Base-by-base conservation (phyloP, 2,113 vertebrate species). In the Centrocercus urophasianus region DNA sequence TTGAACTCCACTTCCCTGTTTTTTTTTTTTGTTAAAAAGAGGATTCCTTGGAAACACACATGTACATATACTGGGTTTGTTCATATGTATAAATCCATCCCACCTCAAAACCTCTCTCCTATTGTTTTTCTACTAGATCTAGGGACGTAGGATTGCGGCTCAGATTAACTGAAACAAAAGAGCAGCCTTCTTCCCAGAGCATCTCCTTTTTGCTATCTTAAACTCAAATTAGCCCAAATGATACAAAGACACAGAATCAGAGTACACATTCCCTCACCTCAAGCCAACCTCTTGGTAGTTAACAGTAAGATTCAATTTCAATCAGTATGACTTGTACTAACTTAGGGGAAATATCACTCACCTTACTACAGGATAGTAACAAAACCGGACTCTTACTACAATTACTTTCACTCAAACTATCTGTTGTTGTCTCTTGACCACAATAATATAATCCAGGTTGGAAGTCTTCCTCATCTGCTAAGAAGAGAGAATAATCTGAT, bases 401-500 rank as follows among this genome's bases (percentile, higher is more conserved):
- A 75, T 96, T 97, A 48, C 90, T 95, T 75, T 97, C 97, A 89
- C 96, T 88, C 81, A 93, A 73, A 61, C 15, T 85, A 95, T 97
- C 97, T 93, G 95, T 93, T 43, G 83, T 96, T 80, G 98, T 97
- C 96, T 99, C 98, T 88, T 96, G 98, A 19, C 99, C 99, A 93
- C 99, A 98, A 93, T 99, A 99, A 96, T 99, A 99, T 40, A 99
- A 97, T 52, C 98, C 98, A 94, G 99, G 99, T 82, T 99, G 99
- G 93, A 98, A 98, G 74, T 99, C 99, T 93, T 99, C 98, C 72
- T 99, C 99, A 61, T 99, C 99, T 38, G 98, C 98, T 63, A 99
- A 96, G 78, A 99, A 98, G 22, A 99, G 94, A 43, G 98, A 99
- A 97, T 99, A 99, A 89, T 98, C 98, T 57, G 98, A 97, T 61